Evolutionary conservation across 2,888 invertebrate species (phyloP), one percentile per base, ranked within the genome.

Genomic region (Protodeltote pygarga): DNA sequence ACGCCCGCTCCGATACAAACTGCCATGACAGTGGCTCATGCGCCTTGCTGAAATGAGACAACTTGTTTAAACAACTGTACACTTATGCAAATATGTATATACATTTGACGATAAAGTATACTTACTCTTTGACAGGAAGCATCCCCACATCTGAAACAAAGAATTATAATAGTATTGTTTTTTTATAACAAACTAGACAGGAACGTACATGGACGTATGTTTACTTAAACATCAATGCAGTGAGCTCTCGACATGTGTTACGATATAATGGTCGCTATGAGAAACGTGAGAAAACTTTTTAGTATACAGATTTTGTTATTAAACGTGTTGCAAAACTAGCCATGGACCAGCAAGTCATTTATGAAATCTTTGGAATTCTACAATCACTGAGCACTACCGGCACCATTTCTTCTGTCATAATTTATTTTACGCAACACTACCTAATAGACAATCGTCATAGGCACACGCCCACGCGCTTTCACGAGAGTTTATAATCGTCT

Each of bases 91-190:
- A 58, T 52, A 57, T 37, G 19, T 5, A 11, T 24, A 59, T 46
- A n/a, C n/a, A n/a, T 29, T 52, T 32, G 33, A 49, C 39, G 23
- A 24, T 29, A 38, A 44, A 33, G 9, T 19, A 34, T 80, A 96
- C 97, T 96, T 93, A 97, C 97, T 97, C 97, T 94, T 97, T 97
- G 20, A 97, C 95, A 49, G 98, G 98, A 78, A 98, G 93, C 97
- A 98, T 97, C 65, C 98, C 98, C 67, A 98, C 97, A 93, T 96
- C 97, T 97, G 94, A 61, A 95, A 95, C 77, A 86, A 85, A 82
- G 71, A 76, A 62, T 67, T 19, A 68, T 53, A 61, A 28, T 45
- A 42, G 29, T 16, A 17, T n/a, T n/a, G n/a, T n/a, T n/a, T n/a
- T n/a, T n/a, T n/a, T n/a, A n/a, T n/a, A n/a, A n/a, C n/a, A n/a